A percentile compares a stretch with the other conserved stretches of the same genome.
Conservation (phyloP, 2,113 vertebrate genomes). For the Todiramphus saurophagus region DNA sequence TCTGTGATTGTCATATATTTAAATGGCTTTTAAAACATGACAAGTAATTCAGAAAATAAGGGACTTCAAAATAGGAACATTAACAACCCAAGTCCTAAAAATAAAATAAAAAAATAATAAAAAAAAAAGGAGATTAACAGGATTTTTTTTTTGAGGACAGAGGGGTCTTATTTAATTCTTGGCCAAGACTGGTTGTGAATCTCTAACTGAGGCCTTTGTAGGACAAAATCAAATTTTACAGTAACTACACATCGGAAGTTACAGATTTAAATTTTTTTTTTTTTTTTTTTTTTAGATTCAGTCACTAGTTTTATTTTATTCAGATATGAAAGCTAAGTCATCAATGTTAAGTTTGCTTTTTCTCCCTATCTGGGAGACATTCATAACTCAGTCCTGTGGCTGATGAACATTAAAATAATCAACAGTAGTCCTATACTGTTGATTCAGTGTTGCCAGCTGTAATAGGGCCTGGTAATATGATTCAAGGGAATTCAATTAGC, state of each 20-base stretch:
- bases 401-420: neutral
- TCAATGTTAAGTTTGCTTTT: neutral
- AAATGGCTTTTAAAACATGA: neutral
- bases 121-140: neutral
- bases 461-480: slow-evolving; percentile 33
- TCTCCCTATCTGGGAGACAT: neutral
- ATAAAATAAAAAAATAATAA: neutral
- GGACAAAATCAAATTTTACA: neutral
- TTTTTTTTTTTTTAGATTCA: neutral
- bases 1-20: neutral
- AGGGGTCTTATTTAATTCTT: neutral
- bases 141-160: neutral
- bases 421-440: neutral
- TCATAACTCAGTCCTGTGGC: neutral
- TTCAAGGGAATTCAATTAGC: slow-evolving; percentile 58
- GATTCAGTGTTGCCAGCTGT: neutral
- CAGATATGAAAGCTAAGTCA: neutral
- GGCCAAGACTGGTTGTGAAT: neutral
- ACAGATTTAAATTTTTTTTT: too few relatives aligned
- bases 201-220: neutral
- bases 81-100: neutral
- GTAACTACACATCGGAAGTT: neutral
- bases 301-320: neutral
- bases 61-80: neutral
- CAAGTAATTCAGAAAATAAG: neutral